Conservation (phyloP, 1,140 invertebrate species). For the Drosophila leontia region DNA sequence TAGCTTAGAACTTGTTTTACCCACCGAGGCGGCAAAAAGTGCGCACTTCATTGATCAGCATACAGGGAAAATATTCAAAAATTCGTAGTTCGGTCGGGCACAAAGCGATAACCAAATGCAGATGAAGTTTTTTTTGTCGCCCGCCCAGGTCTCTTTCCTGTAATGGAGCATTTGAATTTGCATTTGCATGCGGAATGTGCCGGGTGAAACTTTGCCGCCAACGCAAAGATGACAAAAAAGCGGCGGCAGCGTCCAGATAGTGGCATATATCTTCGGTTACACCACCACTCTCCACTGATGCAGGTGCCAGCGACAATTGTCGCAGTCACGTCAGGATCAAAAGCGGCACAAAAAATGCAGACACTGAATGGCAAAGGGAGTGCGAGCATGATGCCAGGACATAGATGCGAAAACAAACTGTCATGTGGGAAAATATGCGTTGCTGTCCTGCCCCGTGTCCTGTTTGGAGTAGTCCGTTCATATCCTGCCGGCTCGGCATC, state of each 20-base stretch:
- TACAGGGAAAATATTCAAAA: constrained; percentile 64
- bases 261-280: constrained; percentile 18
- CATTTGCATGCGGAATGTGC: constrained; percentile 42
- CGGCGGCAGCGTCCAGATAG: constrained; percentile 26
- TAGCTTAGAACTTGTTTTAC: constrained; percentile 63
- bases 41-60: constrained; percentile 68
- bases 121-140: constrained; percentile 43
- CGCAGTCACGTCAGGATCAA: constrained; percentile 68
- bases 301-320: constrained; percentile 72
- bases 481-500: constrained; percentile 70
- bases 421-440: constrained; percentile 58
- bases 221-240: constrained; percentile 30
- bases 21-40: constrained; percentile 41
- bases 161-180: constrained; percentile 76
- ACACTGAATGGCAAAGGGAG: not conserved
- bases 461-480: constrained; percentile 43
- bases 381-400: constrained; percentile 5
- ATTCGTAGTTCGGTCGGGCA: constrained; percentile 52
- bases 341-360: constrained; percentile 39
- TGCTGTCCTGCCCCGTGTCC: constrained; percentile 26
- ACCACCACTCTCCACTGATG: constrained; percentile 10
- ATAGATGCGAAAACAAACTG: constrained; percentile 59
- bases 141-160: constrained; percentile 21
- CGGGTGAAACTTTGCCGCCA: constrained; percentile 53
- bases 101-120: constrained; percentile 69